Conservation (phyloP, 2,113 vertebrate species). For the Neomonachus schauinslandi region DNA sequence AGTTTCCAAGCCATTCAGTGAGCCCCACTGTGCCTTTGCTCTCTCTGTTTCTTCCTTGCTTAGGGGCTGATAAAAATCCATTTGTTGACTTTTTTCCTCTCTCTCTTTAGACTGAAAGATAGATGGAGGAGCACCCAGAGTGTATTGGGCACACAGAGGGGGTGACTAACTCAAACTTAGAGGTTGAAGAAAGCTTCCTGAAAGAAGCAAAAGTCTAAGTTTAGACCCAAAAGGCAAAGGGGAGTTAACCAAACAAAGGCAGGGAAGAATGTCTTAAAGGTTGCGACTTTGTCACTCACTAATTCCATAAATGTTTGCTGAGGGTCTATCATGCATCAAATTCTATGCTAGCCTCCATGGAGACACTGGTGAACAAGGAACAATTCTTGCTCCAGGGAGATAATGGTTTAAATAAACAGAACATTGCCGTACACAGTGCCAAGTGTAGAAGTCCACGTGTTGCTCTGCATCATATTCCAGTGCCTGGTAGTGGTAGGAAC, state of each 20-base stretch:
- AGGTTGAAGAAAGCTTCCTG: neutral
- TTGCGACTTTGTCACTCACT: neutral
- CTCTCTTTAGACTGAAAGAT: neutral
- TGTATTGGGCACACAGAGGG: neutral
- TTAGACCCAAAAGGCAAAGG: neutral
- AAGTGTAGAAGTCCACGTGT: neutral
- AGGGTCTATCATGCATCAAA: neutral
- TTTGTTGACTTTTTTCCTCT: neutral
- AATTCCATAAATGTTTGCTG: neutral
- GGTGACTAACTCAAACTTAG: neutral
- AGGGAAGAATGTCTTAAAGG: neutral
- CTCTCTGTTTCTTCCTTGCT: neutral
- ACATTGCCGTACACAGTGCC: neutral
- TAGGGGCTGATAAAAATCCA: neutral
- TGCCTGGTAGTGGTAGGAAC: neutral
- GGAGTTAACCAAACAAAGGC: neutral
- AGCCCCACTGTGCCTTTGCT: neutral
- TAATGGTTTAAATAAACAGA: neutral
- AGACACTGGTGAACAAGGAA: neutral
- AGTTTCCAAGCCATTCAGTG: neutral
- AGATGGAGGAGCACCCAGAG: neutral
- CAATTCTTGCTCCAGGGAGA: neutral
- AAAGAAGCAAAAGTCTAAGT: neutral
- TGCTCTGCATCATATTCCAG: neutral
- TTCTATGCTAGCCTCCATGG: neutral